phyloP scores from a whole-genome alignment of 2,888 invertebrate genomes.

The Schrankia costaestrigalis region DNA sequence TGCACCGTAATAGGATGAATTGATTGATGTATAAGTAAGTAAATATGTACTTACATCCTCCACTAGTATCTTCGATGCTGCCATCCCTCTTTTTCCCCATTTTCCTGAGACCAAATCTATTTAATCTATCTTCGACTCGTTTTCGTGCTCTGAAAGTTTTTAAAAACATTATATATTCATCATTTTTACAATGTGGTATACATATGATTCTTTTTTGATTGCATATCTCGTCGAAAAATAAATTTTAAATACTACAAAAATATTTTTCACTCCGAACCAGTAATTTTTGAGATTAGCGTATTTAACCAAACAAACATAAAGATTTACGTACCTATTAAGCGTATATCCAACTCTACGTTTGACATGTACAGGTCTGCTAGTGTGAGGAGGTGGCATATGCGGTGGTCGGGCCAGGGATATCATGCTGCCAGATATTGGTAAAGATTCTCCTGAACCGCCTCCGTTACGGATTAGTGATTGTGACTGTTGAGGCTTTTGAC shows the following conservation, averaged over 20 bases:
- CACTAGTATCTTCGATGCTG: conserved; percentile 91
- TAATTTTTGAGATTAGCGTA: too few relatives aligned
- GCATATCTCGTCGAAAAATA: too few relatives aligned
- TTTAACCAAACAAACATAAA: not conserved
- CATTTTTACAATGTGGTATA: too few relatives aligned
- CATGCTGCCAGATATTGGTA: conserved; percentile 79
- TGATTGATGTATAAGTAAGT: not conserved
- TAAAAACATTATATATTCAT: too few relatives aligned
- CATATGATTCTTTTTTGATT: too few relatives aligned
- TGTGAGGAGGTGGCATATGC: conserved; percentile 44
- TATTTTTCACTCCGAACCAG: too few relatives aligned
- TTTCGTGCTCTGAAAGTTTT: conserved; percentile 88
- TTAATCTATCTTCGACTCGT: conserved; percentile 93
- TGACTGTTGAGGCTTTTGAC: conserved; percentile 74
- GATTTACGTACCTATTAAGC: conserved; percentile 53
- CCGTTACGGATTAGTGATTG: conserved; percentile 71
- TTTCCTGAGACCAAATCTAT: conserved; percentile 89
- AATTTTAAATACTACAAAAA: too few relatives aligned
- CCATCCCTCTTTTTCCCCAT: conserved; percentile 94
- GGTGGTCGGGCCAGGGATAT: conserved; percentile 76
- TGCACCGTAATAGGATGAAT: too few relatives aligned
- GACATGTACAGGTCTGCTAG: conserved; percentile 56
- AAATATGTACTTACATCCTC: conserved; percentile 82
- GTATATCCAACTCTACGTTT: conserved; percentile 69
- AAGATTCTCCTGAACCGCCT: conserved; percentile 73